Evolutionary conservation across 2,888 invertebrate genomes (phyloP), one percentile per base, ranked within the genome.

Genomic region (Eupelmus urozonus): DNA sequence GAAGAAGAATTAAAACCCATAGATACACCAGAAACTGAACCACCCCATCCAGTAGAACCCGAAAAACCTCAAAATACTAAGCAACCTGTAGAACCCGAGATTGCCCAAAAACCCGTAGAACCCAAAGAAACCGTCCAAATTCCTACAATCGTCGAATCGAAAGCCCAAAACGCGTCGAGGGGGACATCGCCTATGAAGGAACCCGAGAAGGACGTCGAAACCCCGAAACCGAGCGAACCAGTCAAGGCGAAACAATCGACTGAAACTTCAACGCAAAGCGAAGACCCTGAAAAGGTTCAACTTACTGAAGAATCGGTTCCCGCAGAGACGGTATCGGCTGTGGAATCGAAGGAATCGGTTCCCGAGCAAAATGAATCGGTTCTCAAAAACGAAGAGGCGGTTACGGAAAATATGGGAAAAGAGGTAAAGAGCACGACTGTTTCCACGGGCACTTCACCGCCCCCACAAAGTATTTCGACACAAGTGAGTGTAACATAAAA

Each of bases 381-480:
- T 23, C 16, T 23, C 1, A 42, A 45, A 13, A 74, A 16, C 18
- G 20, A 57, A 62, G 51, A 42, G 1, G 16, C 16, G 11, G 18
- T 1, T 1, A 5, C 20, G 16, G 23, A 7, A 1, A 67, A 71
- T 2, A 4, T 11, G 16, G 18, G 1, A 5, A 75, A 75, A 63
- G 78, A 78, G 78, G 76, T 79, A 73, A 80, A 81, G 76, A 78
- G 80, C 51, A 80, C 74, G 72, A 87, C 90, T 40, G 90, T 91
- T 57, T 95, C 95, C 76, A 95, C 94, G 65, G 96, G 95, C 78
- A 96, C 96, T 42, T 96, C 96, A 42, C 96, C 96, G 57, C 95
- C 96, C 42, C 96, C 96, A 1, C 96, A 96, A 89, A 95, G 91
- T 87, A 96, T 95, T 85, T 95, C 96, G 29, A 97, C 96, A 27